A percentile compares a stretch with the other conserved stretches of the same genome.
These are phyloP conservation scores for Potorous gilbertii DNA, from an alignment of 2,797 vertebrate species.

Conservation along the genomic window DNA sequence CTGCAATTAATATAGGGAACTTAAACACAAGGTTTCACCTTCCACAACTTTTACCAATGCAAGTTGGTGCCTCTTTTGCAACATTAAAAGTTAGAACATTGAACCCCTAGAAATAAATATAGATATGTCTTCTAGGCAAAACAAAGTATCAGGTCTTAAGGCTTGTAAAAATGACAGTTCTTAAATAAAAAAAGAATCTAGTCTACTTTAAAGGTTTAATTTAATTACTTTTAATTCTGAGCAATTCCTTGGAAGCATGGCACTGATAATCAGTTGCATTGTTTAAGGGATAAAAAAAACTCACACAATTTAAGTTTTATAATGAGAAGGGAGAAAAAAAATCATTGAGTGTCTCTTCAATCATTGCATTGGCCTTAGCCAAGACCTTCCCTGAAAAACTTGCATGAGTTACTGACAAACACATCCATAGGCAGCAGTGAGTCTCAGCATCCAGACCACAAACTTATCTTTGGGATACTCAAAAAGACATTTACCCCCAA, in stretches of 20 bases:
- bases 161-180: not conserved
- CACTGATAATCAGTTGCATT: not conserved
- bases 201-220: not conserved
- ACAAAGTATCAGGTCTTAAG: conserved; percentile 1
- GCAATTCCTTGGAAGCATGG: not conserved
- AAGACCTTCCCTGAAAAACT: conserved; percentile 35
- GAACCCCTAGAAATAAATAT: not conserved
- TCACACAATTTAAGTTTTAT: not conserved
- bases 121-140: not conserved
- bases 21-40: not conserved
- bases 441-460: conserved; percentile 52
- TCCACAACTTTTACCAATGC: not conserved
- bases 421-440: conserved; percentile 16
- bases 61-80: not conserved
- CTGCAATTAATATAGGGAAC: not conserved
- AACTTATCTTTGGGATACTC: conserved; percentile 29
- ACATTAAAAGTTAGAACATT: not conserved
- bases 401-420: conserved; percentile 26
- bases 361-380: conserved; percentile 26
- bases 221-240: not conserved
- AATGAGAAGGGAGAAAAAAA: not conserved
- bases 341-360: not conserved
- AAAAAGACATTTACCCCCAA: conserved; percentile 53
- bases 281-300: not conserved
- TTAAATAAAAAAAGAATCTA: conserved; percentile 33